phyloP scores from a whole-genome alignment of 2,888 invertebrate genomes.

The Plemyria rubiginata region DNA sequence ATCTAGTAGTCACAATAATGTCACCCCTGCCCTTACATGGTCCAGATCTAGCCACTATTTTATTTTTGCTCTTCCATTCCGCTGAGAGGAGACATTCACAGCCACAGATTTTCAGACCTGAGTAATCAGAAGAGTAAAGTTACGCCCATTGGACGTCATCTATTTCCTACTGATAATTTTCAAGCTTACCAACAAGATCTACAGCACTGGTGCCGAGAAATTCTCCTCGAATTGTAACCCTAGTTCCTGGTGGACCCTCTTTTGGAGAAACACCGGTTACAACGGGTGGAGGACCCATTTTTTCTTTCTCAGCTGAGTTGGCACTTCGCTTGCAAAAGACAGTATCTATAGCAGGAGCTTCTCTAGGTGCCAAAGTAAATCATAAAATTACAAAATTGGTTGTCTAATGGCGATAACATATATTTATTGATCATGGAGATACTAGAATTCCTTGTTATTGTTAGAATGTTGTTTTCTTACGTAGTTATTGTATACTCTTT shows the following conservation, averaged over 20 bases:
- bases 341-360: neutral
- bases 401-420: too few relatives aligned
- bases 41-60: constrained; percentile 98
- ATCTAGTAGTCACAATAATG: constrained; percentile 93
- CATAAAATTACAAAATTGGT: too few relatives aligned
- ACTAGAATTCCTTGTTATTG: too few relatives aligned
- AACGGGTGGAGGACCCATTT: constrained; percentile 91
- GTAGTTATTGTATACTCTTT: too few relatives aligned
- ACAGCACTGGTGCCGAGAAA: constrained; percentile 93
- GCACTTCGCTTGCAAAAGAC: neutral
- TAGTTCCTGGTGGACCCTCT: constrained; percentile 98
- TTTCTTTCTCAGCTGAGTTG: constrained; percentile 1
- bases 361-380: too few relatives aligned
- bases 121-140: constrained; percentile 18
- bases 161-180: neutral
- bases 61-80: constrained; percentile 99
- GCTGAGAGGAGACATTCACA: constrained; percentile 97
- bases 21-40: constrained; percentile 96
- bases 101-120: constrained; percentile 97
- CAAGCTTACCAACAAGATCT: constrained; percentile 91
- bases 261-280: constrained; percentile 99
- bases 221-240: constrained; percentile 97
- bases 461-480: too few relatives aligned
- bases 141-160: constrained; percentile 28
- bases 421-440: too few relatives aligned